Evolutionary conservation across 1,140 invertebrate genomes (phyloP), one percentile per base, ranked within the genome.

Genomic region (Cydia strobilella): DNA sequence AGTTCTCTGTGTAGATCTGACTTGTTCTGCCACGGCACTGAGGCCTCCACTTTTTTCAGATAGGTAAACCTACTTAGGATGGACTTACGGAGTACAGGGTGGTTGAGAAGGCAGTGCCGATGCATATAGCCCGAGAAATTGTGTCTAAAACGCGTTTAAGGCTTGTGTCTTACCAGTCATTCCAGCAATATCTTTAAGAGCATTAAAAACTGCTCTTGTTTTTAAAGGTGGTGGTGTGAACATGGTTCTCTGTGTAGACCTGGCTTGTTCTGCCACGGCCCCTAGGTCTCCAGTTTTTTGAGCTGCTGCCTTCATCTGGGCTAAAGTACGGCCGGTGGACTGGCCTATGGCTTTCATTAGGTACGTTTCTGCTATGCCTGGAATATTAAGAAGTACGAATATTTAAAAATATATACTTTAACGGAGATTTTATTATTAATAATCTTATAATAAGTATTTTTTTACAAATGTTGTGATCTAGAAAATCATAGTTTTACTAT

Each of bases 311-410:
- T 98, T 98, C 54, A 99, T 96, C 89, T 98, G 97, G 3, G 96
- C 95, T 62, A 98, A 80, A 66, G 96, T 96, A 82, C 98, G 94
- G 7, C 98, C 98, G 59, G 98, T 99, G 63, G 97, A 96, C 89
- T 98, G 96, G 25, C 97, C 98, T 69, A 99, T 96, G 0, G 98
- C 98, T 94, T 99, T 99, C 95, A 98, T 98, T 7, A 99, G 92
- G 73, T 97, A 96, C 0, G 95, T 97, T 85, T 99, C 99, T 4
- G 99, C 99, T 69, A 99, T 96, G 10, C 99, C 99, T 93, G 78
- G 15, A 74, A 7, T 45, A n/a, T n/a, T n/a, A n/a, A n/a, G n/a
- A n/a, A n/a, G n/a, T n/a, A n/a, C n/a, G n/a, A n/a, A n/a, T n/a
- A n/a, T n/a, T n/a, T n/a, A n/a, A n/a, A n/a, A n/a, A n/a, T n/a